These are phyloP conservation scores for Chrysomallon squamiferum DNA, from an alignment of 1,140 invertebrate species.

Conservation along the genomic window DNA sequence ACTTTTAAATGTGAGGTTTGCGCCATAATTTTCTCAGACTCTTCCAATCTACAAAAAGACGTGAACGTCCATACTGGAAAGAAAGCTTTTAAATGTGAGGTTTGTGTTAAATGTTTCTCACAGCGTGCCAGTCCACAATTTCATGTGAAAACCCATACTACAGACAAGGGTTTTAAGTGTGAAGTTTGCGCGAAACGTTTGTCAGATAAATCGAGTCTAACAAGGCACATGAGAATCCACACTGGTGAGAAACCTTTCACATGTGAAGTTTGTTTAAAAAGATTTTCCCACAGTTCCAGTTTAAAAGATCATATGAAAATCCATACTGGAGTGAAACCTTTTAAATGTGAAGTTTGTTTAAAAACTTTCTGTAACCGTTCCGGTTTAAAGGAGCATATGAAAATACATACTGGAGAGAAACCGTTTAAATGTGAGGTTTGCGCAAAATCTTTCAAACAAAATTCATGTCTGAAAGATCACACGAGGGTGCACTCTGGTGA, in stretches of 20 bases:
- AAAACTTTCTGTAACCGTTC: neutral
- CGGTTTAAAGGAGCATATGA: neutral
- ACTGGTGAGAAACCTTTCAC: neutral
- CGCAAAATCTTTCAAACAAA: conserved; percentile 33
- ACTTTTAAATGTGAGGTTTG: conserved; percentile 74
- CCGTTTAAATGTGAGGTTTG: conserved; percentile 38
- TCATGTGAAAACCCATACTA: neutral
- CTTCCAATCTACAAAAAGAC: conserved; percentile 83
- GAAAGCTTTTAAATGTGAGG: conserved; percentile 76
- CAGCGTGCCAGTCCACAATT: neutral
- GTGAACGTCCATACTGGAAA: conserved; percentile 83
- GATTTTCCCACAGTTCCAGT: neutral
- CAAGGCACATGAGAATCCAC: neutral
- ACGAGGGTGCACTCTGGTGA: conserved; percentile 44
- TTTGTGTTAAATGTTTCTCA: conserved; percentile 12
- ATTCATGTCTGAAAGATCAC: conserved; percentile 29
- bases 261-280: neutral
- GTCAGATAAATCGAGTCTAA: neutral
- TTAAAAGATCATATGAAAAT: neutral
- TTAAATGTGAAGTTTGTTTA: neutral
- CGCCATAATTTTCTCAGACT: conserved; percentile 85
- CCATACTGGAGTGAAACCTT: neutral
- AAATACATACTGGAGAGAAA: conserved; percentile 36
- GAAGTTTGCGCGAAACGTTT: neutral
- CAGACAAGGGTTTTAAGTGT: neutral